Conservation (phyloP, 2,888 invertebrate species). For the Amphipyra tragopoginis region DNA sequence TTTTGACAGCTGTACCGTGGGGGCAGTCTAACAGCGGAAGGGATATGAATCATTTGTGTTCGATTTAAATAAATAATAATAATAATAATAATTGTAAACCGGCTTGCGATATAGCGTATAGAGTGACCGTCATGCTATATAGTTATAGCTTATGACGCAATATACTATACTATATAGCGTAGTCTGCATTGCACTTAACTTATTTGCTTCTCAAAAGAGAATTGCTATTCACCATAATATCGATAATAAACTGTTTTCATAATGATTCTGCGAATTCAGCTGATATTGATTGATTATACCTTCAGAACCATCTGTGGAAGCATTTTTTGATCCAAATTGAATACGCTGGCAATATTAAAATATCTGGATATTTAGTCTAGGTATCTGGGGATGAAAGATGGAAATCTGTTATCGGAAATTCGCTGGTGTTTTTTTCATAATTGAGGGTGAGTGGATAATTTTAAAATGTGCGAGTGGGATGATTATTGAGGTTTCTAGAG, state of each 20-base stretch:
- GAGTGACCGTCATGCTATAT: no score
- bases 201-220: constrained; percentile 30
- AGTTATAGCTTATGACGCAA: no score
- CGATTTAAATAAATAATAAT: no score
- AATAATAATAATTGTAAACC: no score
- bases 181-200: constrained; percentile 1
- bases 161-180: no score
- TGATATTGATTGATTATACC: constrained; percentile 64
- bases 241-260: constrained; percentile 55
- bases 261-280: constrained; percentile 58
- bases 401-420: constrained; percentile 13
- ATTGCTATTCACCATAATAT: constrained; percentile 29
- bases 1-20: no score
- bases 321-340: constrained; percentile 51
- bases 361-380: constrained; percentile 53
- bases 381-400: constrained; percentile 45
- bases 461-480: constrained; percentile 14
- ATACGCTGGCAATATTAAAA: constrained; percentile 49
- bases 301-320: constrained; percentile 59
- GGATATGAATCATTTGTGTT: no score
- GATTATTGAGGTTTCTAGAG: neutral
- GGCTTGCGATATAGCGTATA: no score
- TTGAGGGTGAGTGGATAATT: constrained; percentile 31
- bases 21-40: no score
- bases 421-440: constrained; percentile 11